phyloP scores from a whole-genome alignment of 2,888 invertebrate species.

The Amiota mariae region DNA sequence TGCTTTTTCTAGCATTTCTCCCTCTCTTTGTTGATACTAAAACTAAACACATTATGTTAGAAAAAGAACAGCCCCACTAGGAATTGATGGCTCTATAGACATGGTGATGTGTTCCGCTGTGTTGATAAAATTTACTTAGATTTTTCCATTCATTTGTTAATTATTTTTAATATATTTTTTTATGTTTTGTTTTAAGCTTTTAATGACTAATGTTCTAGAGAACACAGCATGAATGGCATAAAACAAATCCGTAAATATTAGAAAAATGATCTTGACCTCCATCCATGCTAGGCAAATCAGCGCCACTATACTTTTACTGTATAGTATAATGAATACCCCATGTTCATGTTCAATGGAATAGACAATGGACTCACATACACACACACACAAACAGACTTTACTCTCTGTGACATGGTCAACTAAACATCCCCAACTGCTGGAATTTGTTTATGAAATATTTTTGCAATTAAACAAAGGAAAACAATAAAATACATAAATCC shows the following conservation, averaged over 20 bases:
- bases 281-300: neutral
- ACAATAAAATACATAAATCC: neutral
- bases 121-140: neutral
- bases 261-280: constrained; percentile 25
- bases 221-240: constrained; percentile 14
- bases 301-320: neutral
- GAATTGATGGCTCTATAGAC: too few species aligned
- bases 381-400: neutral
- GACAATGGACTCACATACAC: neutral
- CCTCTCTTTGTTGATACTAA: neutral
- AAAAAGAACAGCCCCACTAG: too few species aligned
- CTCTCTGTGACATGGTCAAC: constrained; percentile 17
- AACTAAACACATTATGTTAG: too few species aligned
- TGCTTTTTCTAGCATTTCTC: neutral
- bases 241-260: constrained; percentile 17
- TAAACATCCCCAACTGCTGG: neutral
- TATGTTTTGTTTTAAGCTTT: constrained; percentile 12
- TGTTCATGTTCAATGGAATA: neutral
- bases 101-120: too few species aligned
- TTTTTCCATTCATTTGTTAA: neutral
- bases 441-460: constrained; percentile 1
- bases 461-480: neutral
- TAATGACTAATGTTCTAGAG: constrained; percentile 6
- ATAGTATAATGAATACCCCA: neutral
- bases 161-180: neutral